phyloP scores from a whole-genome alignment of 35 echinoderm and acorn worm genomes.

The Stichopus chloronotus region DNA sequence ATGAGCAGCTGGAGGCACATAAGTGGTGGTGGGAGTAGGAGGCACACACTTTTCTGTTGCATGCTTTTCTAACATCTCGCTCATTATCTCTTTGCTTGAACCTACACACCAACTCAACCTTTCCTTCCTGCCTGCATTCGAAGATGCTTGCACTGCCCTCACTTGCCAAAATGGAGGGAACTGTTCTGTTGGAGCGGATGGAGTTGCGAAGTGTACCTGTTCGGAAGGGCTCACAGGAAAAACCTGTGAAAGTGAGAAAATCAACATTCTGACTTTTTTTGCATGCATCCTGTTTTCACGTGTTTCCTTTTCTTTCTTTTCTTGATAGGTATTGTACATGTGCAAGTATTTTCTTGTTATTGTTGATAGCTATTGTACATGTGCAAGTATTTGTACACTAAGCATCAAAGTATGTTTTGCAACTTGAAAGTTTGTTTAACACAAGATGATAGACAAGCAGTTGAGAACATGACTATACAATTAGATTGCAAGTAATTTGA shows the following conservation, averaged over 20 bases:
- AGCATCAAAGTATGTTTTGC: too few relatives aligned
- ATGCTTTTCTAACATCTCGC: not conserved
- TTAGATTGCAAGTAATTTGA: too few relatives aligned
- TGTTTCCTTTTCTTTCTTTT: not conserved
- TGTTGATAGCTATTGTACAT: too few relatives aligned
- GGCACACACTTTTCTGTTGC: not conserved
- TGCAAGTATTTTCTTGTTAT: too few relatives aligned
- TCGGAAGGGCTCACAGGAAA: constrained; percentile 13
- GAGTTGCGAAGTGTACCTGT: not conserved
- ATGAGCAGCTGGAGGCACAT: not conserved
- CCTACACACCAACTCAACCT: not conserved
- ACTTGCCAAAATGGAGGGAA: constrained; percentile 35
- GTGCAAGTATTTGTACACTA: too few relatives aligned
- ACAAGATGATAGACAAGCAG: too few relatives aligned
- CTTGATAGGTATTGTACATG: too few relatives aligned
- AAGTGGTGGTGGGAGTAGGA: too few relatives aligned
- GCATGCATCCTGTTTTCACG: not conserved
- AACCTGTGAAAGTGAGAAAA: constrained; percentile 41
- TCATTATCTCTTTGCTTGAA: not conserved
- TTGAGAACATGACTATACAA: too few relatives aligned
- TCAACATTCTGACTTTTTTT: not conserved
- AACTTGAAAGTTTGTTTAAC: too few relatives aligned
- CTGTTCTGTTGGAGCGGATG: not conserved
- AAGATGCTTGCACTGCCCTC: constrained; percentile 11
- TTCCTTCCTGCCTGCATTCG: not conserved